phyloP scores from a whole-genome alignment of 2,113 vertebrate species.

The Oncorhynchus gorbuscha region DNA sequence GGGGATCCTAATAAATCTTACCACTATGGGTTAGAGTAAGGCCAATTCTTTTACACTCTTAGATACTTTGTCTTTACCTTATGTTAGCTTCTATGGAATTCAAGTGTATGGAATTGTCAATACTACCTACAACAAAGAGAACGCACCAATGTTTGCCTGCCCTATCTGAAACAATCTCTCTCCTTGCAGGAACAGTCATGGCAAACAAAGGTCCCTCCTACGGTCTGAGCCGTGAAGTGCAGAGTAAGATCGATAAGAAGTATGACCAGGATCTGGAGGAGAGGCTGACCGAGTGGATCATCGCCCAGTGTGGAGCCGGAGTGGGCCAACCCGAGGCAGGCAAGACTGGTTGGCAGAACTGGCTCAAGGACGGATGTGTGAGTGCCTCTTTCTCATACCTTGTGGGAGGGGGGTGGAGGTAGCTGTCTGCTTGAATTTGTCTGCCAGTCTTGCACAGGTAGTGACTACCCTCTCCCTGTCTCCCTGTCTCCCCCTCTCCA shows the following conservation, averaged over 20 bases:
- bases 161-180: conserved; percentile 7
- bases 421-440: neutral
- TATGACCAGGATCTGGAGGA: conserved; percentile 93
- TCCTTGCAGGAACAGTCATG: conserved; percentile 60
- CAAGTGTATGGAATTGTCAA: no score
- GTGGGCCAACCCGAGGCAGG: conserved; percentile 79
- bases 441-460: neutral
- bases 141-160: no score
- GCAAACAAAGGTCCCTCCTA: conserved; percentile 69
- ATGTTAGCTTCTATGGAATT: no score
- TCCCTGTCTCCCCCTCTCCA: conserved; percentile 46
- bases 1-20: no score
- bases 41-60: no score
- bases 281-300: conserved; percentile 87
- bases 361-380: conserved; percentile 94
- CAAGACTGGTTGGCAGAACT: conserved; percentile 87
- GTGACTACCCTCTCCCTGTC: neutral
- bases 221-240: conserved; percentile 80
- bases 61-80: no score
- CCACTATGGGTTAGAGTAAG: no score
- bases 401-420: neutral
- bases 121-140: no score
- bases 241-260: conserved; percentile 94
- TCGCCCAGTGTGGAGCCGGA: conserved; percentile 77
- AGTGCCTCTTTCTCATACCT: conserved; percentile 60